phyloP scores from a whole-genome alignment of 2,888 invertebrate genomes.

The Tricholauxania praeusta region DNA sequence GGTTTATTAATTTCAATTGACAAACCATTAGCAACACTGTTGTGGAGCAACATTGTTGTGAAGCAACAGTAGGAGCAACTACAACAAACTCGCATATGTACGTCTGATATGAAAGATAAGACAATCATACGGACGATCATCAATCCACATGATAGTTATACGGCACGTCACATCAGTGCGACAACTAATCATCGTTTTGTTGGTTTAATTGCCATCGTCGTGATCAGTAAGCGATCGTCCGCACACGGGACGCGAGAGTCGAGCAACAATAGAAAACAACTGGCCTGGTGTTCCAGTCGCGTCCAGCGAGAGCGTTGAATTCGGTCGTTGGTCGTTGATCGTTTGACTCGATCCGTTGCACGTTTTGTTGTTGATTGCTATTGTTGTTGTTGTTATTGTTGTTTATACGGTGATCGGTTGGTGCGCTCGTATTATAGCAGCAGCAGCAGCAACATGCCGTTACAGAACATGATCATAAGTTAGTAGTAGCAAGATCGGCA shows the following conservation, averaged over 20 bases:
- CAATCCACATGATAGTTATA: no score
- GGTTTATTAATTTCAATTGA: no score
- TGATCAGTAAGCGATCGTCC: background rate
- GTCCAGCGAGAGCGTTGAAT: background rate
- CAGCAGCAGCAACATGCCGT: constrained; percentile 1
- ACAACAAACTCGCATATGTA: no score
- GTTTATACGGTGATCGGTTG: background rate
- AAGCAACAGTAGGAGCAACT: no score
- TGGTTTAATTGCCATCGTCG: background rate
- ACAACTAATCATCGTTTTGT: no score
- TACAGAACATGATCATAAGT: background rate
- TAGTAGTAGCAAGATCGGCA: background rate
- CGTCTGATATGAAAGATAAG: no score
- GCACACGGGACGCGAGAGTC: background rate
- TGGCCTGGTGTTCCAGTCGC: background rate
- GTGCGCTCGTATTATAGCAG: background rate
- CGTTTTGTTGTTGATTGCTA: background rate
- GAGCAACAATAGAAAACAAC: background rate
- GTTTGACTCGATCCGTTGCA: constrained; percentile 12
- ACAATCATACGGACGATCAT: no score
- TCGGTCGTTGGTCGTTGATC: constrained; percentile 1
- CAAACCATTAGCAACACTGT: no score
- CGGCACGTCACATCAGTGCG: no score
- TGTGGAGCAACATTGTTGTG: no score
- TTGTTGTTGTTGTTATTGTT: background rate